Evolutionary conservation across 2,797 vertebrate species (phyloP).

Genomic region (Galago senegalensis): DNA sequence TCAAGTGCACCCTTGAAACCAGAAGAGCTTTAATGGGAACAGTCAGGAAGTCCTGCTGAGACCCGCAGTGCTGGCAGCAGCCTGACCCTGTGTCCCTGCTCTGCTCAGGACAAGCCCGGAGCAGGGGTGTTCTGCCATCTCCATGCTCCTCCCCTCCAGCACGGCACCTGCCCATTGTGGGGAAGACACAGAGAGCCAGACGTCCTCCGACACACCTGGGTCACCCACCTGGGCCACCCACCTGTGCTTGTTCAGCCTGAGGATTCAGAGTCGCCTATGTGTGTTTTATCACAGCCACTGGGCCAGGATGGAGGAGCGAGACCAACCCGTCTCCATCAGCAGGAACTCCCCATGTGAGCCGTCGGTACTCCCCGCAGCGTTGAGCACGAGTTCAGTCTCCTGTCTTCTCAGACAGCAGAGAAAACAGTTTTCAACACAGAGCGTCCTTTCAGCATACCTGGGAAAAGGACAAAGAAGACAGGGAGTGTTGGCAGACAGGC

Average conservation of each 20-base stretch:
- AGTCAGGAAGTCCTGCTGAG: background rate
- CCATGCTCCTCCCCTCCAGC: background rate
- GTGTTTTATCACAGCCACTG: background rate
- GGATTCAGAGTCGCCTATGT: background rate
- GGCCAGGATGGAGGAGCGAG: background rate
- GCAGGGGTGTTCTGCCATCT: background rate
- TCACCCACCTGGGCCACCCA: background rate
- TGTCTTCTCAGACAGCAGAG: background rate
- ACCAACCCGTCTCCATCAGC: background rate
- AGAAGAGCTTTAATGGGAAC: background rate
- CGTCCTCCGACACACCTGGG: background rate
- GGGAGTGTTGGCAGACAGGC: slow-evolving; percentile 35
- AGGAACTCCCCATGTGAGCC: background rate
- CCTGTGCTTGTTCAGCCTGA: background rate
- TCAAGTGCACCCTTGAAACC: slow-evolving; percentile 14
- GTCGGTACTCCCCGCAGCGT: background rate
- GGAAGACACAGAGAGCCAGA: background rate
- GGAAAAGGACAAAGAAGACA: slow-evolving; percentile 23
- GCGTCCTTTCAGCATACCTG: slow-evolving; percentile 46
- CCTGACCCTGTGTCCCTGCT: background rate
- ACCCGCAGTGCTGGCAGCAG: background rate
- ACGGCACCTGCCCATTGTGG: background rate
- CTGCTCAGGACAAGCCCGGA: too few relatives aligned
- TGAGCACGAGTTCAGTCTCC: background rate
- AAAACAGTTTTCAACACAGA: slow-evolving; percentile 54